Evolutionary conservation across 92 coral and sea anemone species (phyloP).

Genomic region (Meandrina meandrites): DNA sequence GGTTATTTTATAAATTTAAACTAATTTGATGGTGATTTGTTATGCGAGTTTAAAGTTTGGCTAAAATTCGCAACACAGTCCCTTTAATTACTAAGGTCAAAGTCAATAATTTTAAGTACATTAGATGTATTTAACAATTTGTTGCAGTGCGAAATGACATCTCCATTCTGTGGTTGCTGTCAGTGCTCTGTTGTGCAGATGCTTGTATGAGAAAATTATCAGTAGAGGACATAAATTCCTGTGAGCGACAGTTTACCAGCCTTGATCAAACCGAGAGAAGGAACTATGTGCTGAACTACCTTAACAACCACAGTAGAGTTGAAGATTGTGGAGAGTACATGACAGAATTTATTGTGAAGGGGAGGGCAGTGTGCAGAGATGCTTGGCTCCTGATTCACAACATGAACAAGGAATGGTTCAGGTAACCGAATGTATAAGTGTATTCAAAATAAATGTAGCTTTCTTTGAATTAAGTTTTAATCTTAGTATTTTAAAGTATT

Average conservation of each 20-base stretch:
- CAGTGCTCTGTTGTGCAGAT: conserved; percentile 30
- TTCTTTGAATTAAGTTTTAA: too few species aligned
- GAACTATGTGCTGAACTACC: conserved; percentile 40
- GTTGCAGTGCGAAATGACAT: too few species aligned
- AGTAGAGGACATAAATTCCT: conserved; percentile 28
- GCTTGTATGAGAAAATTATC: conserved; percentile 44
- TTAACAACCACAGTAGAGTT: conserved; percentile 30
- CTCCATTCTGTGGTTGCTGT: conserved; percentile 14
- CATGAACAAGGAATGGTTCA: conserved; percentile 32
- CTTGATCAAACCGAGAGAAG: conserved; percentile 33
- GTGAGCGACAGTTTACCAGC: conserved; percentile 25
- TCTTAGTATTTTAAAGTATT: too few species aligned
- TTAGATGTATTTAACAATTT: too few species aligned
- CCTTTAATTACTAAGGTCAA: too few species aligned
- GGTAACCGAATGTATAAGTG: too few species aligned
- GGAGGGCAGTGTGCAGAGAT: conserved; percentile 43
- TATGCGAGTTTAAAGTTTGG: too few species aligned
- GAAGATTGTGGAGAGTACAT: conserved; percentile 37
- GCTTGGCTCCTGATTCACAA: conserved; percentile 47
- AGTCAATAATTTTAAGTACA: too few species aligned
- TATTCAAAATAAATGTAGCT: too few species aligned
- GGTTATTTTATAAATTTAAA: too few species aligned
- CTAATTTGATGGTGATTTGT: too few species aligned
- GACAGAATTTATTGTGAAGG: conserved; percentile 43
- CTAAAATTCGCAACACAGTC: too few species aligned